Evolutionary conservation across 2,888 invertebrate genomes (phyloP).

Genomic region (Epiblema foenella): DNA sequence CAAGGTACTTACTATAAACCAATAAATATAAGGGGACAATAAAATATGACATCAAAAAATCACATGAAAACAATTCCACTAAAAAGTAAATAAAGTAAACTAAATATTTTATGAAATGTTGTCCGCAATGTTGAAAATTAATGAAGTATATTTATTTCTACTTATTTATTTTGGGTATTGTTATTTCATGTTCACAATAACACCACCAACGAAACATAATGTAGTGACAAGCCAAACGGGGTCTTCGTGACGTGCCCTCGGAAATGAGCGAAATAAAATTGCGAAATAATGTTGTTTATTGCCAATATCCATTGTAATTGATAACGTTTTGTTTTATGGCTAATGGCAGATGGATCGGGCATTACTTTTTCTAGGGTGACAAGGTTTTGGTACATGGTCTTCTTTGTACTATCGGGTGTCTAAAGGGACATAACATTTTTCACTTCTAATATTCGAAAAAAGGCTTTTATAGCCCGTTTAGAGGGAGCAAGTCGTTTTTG

Average conservation of each 20-base stretch:
- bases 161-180: not conserved
- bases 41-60: no score
- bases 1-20: no score
- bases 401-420: no score
- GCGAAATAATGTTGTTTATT: not conserved
- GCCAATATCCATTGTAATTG: slow-evolving; percentile 14
- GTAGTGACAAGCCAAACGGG: slow-evolving; percentile 4
- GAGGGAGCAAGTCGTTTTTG: no score
- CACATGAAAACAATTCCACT: no score
- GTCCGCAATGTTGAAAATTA: not conserved
- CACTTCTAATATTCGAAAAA: no score
- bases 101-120: no score
- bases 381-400: no score
- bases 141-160: not conserved
- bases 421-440: no score
- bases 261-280: slow-evolving; percentile 3
- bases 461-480: no score
- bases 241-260: slow-evolving; percentile 11
- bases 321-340: not conserved
- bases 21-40: no score
- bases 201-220: not conserved
- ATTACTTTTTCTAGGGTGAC: not conserved
- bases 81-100: no score
- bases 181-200: not conserved
- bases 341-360: not conserved